Conservation (phyloP, 2,888 invertebrate genomes). For the Cephus runcator region DNA sequence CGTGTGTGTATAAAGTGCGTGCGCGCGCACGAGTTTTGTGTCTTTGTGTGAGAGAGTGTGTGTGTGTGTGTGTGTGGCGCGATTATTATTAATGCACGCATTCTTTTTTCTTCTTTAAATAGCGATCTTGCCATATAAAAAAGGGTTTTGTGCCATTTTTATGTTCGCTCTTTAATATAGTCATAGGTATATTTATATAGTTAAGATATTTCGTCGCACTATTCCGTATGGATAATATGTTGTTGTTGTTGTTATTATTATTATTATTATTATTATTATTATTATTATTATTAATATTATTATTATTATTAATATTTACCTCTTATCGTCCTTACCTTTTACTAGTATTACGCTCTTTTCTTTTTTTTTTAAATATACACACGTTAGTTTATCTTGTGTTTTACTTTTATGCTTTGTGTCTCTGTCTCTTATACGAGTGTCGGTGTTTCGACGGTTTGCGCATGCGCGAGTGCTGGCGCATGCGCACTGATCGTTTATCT, state of each 20-base stretch:
- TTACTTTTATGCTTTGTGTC: no score
- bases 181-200: conserved; percentile 1
- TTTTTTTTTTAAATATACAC: neutral
- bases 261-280: neutral
- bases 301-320: neutral
- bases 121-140: conserved; percentile 1
- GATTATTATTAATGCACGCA: neutral
- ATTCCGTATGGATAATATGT: conserved; percentile 1
- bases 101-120: neutral
- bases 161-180: neutral
- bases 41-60: neutral
- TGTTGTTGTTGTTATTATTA: neutral
- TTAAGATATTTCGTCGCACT: neutral
- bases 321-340: neutral
- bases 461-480: neutral
- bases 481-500: neutral
- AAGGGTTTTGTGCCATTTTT: neutral
- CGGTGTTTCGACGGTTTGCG: neutral
- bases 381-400: neutral
- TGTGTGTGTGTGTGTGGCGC: conserved; percentile 7
- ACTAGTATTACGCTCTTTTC: neutral
- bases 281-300: neutral
- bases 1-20: neutral
- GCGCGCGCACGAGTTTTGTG: conserved; percentile 6
- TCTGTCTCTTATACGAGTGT: neutral